Base-by-base conservation (phyloP, 2,113 vertebrate species). In the Rhinolophus ferrumequinum region DNA sequence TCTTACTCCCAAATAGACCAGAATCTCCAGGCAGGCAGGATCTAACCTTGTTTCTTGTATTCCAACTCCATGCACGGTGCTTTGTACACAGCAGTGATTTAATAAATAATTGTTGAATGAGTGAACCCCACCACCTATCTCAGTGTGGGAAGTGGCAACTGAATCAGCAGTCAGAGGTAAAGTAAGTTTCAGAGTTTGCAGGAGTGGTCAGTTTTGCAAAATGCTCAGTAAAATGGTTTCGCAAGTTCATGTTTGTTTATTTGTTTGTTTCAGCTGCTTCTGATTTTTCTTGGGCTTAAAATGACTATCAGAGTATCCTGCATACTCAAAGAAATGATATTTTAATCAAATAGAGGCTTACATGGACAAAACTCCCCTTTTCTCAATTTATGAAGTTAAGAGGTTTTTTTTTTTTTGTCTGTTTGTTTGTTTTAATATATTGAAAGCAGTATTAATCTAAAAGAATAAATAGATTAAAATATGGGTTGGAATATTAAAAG, bases 391-490 rank as follows among this genome's bases (percentile, higher is more conserved):
- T 16, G 28, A 56, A 84, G 16, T 69, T 84, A 56, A 6, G 18
- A 52, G 2, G 70, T n/a, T n/a, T 5, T 41, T 41, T 5, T 44
- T 44, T 44, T 7, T 44, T 44, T 44, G 41, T 44, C 41, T 44
- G 41, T 44, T 44, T 44, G 41, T 44, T 44, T 44, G 41, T 44
- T 44, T 44, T 44, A 44, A 62, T 69, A 66, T 33, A 70, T 94
- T 52, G 56, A 83, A 54, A 72, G 30, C 9, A 82, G 16, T 52
- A 44, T 88, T 73, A 56, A 76, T 84, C 33, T 10, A 81, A 81
- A 89, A 82, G 56, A 24, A 77, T 77, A 93, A 95, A 44, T 72
- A 14, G 52, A 62, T 81, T 95, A 82, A 93, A 86, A 83, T 95
- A 33, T 69, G 18, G 28, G 24, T 92, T 86, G n/a, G 56, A 33